Evolutionary conservation across 1,140 invertebrate species (phyloP), one percentile per base, ranked within the genome.

Genomic region (Megalonaias nervosa): DNA sequence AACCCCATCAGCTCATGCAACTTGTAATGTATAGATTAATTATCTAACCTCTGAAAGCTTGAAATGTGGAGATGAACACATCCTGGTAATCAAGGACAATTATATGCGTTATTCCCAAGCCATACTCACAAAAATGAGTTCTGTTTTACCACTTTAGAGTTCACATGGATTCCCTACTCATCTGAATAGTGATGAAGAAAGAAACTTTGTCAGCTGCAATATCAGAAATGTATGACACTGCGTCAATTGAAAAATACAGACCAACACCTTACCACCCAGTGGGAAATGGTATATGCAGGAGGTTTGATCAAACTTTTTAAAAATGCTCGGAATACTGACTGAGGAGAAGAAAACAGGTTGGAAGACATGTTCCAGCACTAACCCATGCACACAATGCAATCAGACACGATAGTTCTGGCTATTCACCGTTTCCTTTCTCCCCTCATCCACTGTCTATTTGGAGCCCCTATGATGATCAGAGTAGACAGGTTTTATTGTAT

Each of bases 151-250:
- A 21, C 75, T 2, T 67, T 75, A 65, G 66, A 79, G 17, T 38
- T 74, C 17, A 79, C 75, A 75, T 77, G 60, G 71, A 6, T 72
- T 66, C 14, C 64, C 73, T 9, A 19, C 82, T 13, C 74, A 84
- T 56, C 31, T 80, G 12, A 80, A 89, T 17, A 76, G 86, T 11
- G 90, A 92, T 80, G 87, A 90, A 73, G 91, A 89, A 23, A 38
- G 73, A 11, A 75, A 84, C 55, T 84, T 85, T 64, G 73, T 62
- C 67, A 58, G 5, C 65, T n/a, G 58, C 85, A 11, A 67, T 84
- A 26, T 26, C 61, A 15, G 75, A 84, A 67, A n/a, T 86, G 19
- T 84, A 81, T 61, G 62, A 67, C 38, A 26, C 73, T 1, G 70
- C 71, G 16, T 57, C 73, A 23, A 81, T 82, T 31, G 59, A 82